phyloP scores from a whole-genome alignment of 2,797 vertebrate genomes.

The Acanthurus lineatus region DNA sequence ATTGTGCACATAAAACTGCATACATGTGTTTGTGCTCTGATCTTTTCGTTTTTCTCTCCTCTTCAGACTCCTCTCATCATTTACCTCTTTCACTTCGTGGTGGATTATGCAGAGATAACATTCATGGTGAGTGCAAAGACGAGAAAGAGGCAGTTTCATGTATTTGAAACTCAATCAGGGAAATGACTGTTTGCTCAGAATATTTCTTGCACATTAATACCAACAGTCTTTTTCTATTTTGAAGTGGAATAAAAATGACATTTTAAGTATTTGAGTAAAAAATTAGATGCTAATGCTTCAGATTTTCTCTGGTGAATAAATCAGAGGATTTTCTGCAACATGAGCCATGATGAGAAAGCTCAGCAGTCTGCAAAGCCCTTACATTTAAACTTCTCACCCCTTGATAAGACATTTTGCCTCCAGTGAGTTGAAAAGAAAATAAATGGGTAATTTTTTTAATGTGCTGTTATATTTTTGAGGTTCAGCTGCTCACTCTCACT shows the following conservation, averaged over 20 bases:
- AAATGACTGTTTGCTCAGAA: too few relatives aligned
- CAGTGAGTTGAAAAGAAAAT: background rate
- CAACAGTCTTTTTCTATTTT: background rate
- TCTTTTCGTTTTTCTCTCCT: background rate
- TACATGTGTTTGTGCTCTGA: too few relatives aligned
- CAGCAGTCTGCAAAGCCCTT: background rate
- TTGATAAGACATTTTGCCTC: background rate
- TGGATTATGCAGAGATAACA: constrained; percentile 96
- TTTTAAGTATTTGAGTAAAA: background rate
- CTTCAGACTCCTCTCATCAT: constrained; percentile 95
- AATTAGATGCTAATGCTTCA: background rate
- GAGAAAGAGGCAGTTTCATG: background rate
- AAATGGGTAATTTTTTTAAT: too few relatives aligned
- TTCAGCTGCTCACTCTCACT: background rate
- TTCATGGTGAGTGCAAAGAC: constrained; percentile 92
- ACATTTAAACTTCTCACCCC: background rate
- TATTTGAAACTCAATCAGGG: background rate
- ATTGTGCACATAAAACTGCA: too few relatives aligned
- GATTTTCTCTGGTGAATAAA: background rate
- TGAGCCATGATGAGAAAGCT: background rate
- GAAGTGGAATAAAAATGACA: background rate
- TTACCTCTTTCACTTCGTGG: constrained; percentile 97
- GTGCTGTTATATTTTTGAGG: background rate
- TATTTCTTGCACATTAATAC: too few relatives aligned
- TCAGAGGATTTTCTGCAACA: background rate